Evolutionary conservation across 2,888 invertebrate genomes (phyloP).

Genomic region (Liopterus haemorrhoidalis): DNA sequence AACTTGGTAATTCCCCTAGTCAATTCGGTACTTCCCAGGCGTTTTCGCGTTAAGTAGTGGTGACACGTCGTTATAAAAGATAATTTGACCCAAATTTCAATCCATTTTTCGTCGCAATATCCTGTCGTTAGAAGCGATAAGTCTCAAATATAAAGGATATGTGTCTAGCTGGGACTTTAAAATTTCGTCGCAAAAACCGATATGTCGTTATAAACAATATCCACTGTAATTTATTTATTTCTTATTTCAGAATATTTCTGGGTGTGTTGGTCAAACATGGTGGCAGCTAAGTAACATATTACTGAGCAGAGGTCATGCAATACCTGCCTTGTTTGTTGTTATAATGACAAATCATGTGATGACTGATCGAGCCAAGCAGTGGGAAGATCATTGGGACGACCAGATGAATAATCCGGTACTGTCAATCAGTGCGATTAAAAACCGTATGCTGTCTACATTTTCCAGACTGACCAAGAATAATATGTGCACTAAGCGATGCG

Average conservation of each 20-base stretch:
- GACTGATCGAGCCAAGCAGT: constrained; percentile 36
- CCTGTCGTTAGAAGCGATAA: too few species aligned
- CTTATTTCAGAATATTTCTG: constrained; percentile 40
- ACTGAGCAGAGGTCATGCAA: constrained; percentile 44
- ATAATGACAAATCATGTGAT: constrained; percentile 43
- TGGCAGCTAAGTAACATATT: constrained; percentile 50
- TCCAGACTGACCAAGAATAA: constrained; percentile 38
- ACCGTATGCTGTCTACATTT: constrained; percentile 42
- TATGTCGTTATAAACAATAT: too few species aligned
- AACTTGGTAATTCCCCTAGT: too few species aligned
- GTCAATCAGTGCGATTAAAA: constrained; percentile 32
- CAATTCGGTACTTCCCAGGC: too few species aligned
- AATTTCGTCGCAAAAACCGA: too few species aligned
- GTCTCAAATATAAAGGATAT: too few species aligned
- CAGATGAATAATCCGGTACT: constrained; percentile 9
- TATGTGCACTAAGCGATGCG: constrained; percentile 47
- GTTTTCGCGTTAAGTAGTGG: too few species aligned
- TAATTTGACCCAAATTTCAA: too few species aligned
- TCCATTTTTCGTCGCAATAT: too few species aligned
- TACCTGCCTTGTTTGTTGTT: constrained; percentile 47
- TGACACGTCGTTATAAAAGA: too few species aligned
- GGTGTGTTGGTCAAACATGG: constrained; percentile 46
- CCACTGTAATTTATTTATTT: constrained; percentile 11
- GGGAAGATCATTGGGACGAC: constrained; percentile 31
- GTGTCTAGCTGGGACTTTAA: too few species aligned